Base-by-base conservation (phyloP, 53 echinoderm and acorn worm species). In the Antedon mediterranea region DNA sequence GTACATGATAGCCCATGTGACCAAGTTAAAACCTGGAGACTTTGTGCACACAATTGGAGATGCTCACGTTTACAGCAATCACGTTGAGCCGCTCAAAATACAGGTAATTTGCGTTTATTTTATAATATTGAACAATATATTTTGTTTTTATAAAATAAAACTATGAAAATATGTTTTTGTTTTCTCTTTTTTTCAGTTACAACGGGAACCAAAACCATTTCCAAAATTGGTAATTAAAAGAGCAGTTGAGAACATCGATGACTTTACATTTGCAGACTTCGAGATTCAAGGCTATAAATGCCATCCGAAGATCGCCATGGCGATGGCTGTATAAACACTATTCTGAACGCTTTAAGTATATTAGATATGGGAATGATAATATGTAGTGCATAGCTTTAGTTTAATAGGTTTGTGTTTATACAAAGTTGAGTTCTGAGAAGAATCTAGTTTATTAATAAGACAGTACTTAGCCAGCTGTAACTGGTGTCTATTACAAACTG, bases 1-100 rank as follows among this genome's bases (percentile, higher is more conserved):
- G 0, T 95, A 95, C 86, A 95, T 95, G 97, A 92, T 95, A 26
- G 97, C 97, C 0, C 92, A 95, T 73, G 86, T 95, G 28, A 95
- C 97, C 34, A 82, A 77, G 3, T 83, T 95, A 29, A 87, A 87
- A 32, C 91, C 97, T 37, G 97, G 97, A 26, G 97, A 95, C 28
- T 94, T 95, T 37, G 84, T 95, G 6, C 91, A 95, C 83, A 95
- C 97, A 34, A 85, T 92, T 0, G 97, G 97, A 3, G 97, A 95
- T 81, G 97, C 97, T 23, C 97, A 95, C 34, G 86, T 92, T 30
- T 95, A 95, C 43, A 28, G 85, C 29, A 95, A 95, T 75, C 97
- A 95, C 75, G 79, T 88, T 13, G 97, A 95, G 26, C 87, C 97
- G 8, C 82, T 94, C 0, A 28, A 87, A 31, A 83, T 85, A 87